Evolutionary conservation across 1,140 invertebrate species (phyloP).

Genomic region (Dendroctonus valens): DNA sequence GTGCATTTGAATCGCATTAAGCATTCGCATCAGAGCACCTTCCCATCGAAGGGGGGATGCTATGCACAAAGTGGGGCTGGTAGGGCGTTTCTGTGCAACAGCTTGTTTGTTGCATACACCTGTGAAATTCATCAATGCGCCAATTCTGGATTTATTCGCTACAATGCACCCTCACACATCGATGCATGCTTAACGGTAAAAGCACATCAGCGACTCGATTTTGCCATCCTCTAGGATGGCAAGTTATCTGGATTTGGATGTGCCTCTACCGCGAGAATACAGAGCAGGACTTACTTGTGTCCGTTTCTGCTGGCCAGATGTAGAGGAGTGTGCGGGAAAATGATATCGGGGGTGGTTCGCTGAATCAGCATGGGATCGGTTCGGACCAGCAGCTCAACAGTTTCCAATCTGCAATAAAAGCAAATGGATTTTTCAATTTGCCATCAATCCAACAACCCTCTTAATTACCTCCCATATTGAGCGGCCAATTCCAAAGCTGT

Average conservation of each 20-base stretch:
- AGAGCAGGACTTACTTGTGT: constrained; percentile 65
- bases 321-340: constrained; percentile 84
- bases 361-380: constrained; percentile 77
- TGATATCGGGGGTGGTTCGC: constrained; percentile 57
- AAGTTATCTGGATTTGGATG: too few species aligned
- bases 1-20: constrained; percentile 35
- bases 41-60: constrained; percentile 15
- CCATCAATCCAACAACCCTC: background rate
- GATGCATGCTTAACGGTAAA: constrained; percentile 24
- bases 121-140: constrained; percentile 42
- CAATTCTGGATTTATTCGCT: constrained; percentile 37
- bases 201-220: constrained; percentile 14
- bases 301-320: constrained; percentile 93
- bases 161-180: constrained; percentile 31
- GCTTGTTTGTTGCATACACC: constrained; percentile 44
- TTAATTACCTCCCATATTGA: constrained; percentile 76
- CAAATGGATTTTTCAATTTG: background rate
- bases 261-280: background rate
- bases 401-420: constrained; percentile 68
- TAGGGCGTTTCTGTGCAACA: constrained; percentile 43
- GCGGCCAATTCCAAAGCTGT: constrained; percentile 92
- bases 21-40: constrained; percentile 33
- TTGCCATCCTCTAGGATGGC: background rate
- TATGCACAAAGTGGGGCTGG: constrained; percentile 26
- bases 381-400: constrained; percentile 80